Evolutionary conservation across 2,797 vertebrate species (phyloP).

Genomic region (Sciurus vulgaris): DNA sequence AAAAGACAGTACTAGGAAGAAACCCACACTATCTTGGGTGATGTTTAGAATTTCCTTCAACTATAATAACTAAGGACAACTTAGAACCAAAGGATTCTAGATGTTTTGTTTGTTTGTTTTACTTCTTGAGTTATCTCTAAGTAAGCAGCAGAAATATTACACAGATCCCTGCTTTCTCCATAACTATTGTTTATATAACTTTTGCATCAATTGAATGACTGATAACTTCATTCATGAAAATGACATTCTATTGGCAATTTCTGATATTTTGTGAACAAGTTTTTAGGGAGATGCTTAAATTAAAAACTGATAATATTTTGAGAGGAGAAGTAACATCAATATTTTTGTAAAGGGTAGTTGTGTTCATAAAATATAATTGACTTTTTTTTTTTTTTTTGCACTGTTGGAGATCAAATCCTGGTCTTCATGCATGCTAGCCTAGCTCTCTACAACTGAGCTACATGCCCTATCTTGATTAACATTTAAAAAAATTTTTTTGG

Average conservation of each 20-base stretch:
- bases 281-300: neutral
- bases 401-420: neutral
- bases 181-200: neutral
- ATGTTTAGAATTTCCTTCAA: neutral
- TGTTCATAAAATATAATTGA: neutral
- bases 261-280: too few relatives aligned
- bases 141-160: neutral
- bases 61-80: neutral
- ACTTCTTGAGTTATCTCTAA: neutral
- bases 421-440: neutral
- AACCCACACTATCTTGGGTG: neutral
- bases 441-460: neutral
- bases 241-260: neutral
- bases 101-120: neutral
- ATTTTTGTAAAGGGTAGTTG: neutral
- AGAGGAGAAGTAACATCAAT: neutral
- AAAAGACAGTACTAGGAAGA: neutral
- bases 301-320: neutral
- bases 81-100: neutral
- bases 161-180: neutral
- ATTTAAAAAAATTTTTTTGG: neutral
- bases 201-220: neutral
- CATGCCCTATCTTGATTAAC: neutral
- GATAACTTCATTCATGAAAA: neutral
- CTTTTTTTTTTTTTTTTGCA: neutral